These are phyloP conservation scores for Leistus spinibarbis DNA, from an alignment of 2,888 invertebrate species.

Conservation along the genomic window DNA sequence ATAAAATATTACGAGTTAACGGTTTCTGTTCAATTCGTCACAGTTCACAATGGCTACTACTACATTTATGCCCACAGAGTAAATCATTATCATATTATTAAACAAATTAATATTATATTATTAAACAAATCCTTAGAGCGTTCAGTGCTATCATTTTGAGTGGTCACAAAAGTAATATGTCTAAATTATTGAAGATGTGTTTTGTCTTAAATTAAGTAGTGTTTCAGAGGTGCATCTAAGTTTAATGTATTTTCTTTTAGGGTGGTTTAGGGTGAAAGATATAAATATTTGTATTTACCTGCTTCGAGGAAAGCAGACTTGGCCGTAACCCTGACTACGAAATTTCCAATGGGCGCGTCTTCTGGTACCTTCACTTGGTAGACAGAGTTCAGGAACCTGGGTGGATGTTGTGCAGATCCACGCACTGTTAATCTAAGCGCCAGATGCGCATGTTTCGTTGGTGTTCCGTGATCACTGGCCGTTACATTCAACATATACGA, in stretches of 20 bases:
- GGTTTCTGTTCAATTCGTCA: background rate
- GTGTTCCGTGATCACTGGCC: conserved; percentile 85
- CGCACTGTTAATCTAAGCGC: conserved; percentile 70
- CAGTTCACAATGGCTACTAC: too few species aligned
- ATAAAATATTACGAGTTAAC: background rate
- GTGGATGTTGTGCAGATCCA: conserved; percentile 80
- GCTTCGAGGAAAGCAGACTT: conserved; percentile 70
- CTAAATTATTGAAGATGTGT: too few species aligned
- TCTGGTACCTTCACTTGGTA: conserved; percentile 81
- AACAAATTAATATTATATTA: too few species aligned
- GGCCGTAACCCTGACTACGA: conserved; percentile 79
- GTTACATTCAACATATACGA: conserved; percentile 76
- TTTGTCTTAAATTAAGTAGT: too few species aligned
- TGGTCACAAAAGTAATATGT: too few species aligned
- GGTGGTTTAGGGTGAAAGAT: background rate
- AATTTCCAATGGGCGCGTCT: conserved; percentile 75
- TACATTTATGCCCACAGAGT: too few species aligned
- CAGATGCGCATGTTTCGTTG: conserved; percentile 72
- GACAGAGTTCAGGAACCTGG: conserved; percentile 76
- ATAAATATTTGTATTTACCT: conserved; percentile 60
- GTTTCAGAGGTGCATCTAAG: too few species aligned
- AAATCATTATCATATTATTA: too few species aligned
- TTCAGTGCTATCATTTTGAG: too few species aligned
- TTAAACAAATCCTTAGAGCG: too few species aligned
- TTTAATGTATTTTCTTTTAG: background rate